Percentiles rank a stretch among this genome's conserved stretches.
Conservation (phyloP, 2,113 vertebrate genomes). For the Xiphias gladius region DNA sequence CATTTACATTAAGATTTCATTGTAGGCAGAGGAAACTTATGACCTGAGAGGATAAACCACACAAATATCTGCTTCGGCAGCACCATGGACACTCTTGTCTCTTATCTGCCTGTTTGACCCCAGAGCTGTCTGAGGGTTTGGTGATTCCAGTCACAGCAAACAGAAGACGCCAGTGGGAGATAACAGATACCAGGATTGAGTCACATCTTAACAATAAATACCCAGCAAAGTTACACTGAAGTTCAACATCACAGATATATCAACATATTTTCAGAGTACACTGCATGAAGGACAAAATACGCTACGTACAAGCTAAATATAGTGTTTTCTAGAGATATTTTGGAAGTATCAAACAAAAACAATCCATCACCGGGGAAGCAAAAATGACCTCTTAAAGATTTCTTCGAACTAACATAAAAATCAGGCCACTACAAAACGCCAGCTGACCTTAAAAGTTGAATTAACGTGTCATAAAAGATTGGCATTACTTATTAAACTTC, state of each 20-base stretch:
- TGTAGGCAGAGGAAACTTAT: slow-evolving; percentile 1
- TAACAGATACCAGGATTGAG: slow-evolving; percentile 31
- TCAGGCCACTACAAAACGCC: too few relatives aligned
- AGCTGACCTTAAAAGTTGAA: too few relatives aligned
- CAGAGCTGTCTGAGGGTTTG: slow-evolving; percentile 54
- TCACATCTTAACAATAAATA: slow-evolving; percentile 25
- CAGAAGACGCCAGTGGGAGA: slow-evolving; percentile 51
- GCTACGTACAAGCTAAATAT: neutral
- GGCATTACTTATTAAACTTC: too few relatives aligned
- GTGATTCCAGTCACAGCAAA: slow-evolving; percentile 48
- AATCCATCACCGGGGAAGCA: too few relatives aligned
- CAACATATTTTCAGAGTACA: neutral
- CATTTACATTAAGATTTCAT: slow-evolving; percentile 12
- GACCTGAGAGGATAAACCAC: slow-evolving; percentile 15
- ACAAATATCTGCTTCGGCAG: slow-evolving; percentile 34
- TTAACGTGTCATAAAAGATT: too few relatives aligned
- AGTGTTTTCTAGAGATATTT: neutral
- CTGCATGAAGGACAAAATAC: neutral
- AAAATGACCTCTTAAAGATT: too few relatives aligned
- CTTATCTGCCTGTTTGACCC: slow-evolving; percentile 62
- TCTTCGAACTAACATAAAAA: too few relatives aligned
- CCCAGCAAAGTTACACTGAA: neutral
- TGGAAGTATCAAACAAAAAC: too few relatives aligned
- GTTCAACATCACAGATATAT: neutral
- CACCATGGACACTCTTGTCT: slow-evolving; percentile 43